Conservation (phyloP, 2,113 vertebrate genomes). For the Apodemus sylvaticus region DNA sequence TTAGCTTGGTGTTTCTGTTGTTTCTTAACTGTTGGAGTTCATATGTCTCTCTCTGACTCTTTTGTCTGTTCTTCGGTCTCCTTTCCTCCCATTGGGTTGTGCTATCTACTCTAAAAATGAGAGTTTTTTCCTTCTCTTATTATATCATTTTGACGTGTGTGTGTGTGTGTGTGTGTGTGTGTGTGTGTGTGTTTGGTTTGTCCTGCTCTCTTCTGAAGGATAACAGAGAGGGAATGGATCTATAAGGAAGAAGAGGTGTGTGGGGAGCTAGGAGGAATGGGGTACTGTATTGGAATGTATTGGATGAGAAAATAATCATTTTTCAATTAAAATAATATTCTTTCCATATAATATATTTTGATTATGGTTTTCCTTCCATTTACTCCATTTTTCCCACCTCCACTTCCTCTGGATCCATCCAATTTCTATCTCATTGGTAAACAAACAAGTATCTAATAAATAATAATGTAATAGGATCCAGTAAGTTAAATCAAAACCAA, state of each 20-base stretch:
- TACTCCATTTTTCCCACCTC: background rate
- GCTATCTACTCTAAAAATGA: fast-evolving
- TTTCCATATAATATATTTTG: background rate
- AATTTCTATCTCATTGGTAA: background rate
- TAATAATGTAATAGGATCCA: background rate
- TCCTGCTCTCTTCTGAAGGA: background rate
- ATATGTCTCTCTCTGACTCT: background rate
- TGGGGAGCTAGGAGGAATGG: fast-evolving
- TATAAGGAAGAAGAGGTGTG: background rate
- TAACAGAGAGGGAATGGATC: background rate
- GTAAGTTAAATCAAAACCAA: background rate
- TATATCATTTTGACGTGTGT: too few relatives aligned
- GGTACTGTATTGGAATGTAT: background rate
- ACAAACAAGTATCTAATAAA: background rate
- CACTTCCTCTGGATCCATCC: background rate
- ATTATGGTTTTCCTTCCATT: too few relatives aligned
- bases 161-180: too few relatives aligned
- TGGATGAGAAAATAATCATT: background rate
- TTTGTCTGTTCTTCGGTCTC: background rate
- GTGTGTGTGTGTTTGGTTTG: background rate
- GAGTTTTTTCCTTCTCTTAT: background rate
- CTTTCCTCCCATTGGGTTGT: background rate
- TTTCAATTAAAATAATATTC: background rate
- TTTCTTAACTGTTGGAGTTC: background rate
- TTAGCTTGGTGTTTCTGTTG: background rate